Evolutionary conservation across 2,888 invertebrate genomes (phyloP), one percentile per base, ranked within the genome.

Genomic region (Torymus tubicola): DNA sequence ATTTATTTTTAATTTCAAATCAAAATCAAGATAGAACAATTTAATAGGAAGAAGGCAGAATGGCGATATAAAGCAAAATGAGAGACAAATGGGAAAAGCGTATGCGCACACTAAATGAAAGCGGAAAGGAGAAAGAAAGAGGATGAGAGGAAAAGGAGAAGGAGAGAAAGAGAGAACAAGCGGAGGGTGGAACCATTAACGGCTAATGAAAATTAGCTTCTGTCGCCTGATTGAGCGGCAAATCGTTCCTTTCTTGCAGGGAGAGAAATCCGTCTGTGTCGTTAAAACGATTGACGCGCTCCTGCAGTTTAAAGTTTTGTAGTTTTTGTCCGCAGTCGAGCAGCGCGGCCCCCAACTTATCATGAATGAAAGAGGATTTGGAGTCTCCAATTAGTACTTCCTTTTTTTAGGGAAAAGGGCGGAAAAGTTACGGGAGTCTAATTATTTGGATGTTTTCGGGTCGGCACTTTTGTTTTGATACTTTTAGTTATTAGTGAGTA

Each of bases 121-220:
- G 77, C 76, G 64, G 73, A 76, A 55, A 60, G 71, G 71, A 75
- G 81, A 79, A 81, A 80, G 75, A 81, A 82, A 78, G 53, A 71
- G 67, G 70, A 61, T 55, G 83, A 73, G 76, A 81, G 80, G 73
- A 69, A 18, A 78, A 70, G 84, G 75, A 42, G 42, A 8, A 42
- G 42, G 81, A 78, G 50, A 71, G 67, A 64, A 53, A 53, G 83
- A 73, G 76, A 81, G 78, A 69, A 69, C n/a, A 77, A 67, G 84
- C 8, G 42, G 42, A 42, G 75, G 83, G 84, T 76, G 75, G 83
- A 83, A 86, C 89, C 87, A 89, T 90, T 90, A 90, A 89, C 89
- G 88, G 88, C 88, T 90, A 90, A 90, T 90, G 90, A 90, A 90
- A 90, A 90, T 90, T 90, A 90, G 90, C 90, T 89, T 89, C 87